Evolutionary conservation across 1,140 invertebrate species (phyloP).

Genomic region (Apis laboriosa): DNA sequence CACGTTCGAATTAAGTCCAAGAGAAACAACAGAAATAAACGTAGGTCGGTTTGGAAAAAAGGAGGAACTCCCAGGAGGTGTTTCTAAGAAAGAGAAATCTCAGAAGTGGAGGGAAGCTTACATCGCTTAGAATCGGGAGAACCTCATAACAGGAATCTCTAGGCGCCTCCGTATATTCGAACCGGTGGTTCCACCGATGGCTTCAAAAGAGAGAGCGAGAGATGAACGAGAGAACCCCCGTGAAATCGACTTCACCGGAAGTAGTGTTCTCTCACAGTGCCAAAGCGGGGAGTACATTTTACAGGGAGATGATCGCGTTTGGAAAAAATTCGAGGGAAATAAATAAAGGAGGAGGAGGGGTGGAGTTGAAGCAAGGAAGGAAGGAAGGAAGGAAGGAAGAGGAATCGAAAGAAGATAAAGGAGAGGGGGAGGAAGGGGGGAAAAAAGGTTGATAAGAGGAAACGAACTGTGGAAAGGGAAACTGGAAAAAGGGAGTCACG

Average conservation of each 20-base stretch:
- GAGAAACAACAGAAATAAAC: not conserved
- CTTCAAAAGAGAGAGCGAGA: not conserved
- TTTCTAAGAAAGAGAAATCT: not conserved
- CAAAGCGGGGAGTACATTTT: not conserved
- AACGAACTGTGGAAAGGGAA: not conserved
- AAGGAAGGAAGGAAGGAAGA: not conserved
- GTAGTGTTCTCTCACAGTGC: not conserved
- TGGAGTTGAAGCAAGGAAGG: not conserved
- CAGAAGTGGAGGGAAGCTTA: not conserved
- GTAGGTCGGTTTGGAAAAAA: not conserved
- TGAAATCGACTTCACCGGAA: not conserved
- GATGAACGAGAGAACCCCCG: too few relatives aligned
- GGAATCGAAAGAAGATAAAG: not conserved
- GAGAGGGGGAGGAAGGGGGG: too few relatives aligned
- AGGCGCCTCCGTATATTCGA: not conserved
- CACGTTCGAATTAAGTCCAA: not conserved
- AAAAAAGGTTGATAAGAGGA: not conserved
- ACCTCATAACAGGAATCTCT: too few relatives aligned
- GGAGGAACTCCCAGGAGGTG: fast-evolving
- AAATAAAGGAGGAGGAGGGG: not conserved
- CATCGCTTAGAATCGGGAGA: not conserved
- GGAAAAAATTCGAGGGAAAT: not conserved
- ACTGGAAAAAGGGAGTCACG: not conserved
- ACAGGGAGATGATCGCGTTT: not conserved
- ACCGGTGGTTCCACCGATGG: not conserved